Evolutionary conservation across 2,797 vertebrate genomes (phyloP).

Genomic region (Rhabdophis nuchalis): DNA sequence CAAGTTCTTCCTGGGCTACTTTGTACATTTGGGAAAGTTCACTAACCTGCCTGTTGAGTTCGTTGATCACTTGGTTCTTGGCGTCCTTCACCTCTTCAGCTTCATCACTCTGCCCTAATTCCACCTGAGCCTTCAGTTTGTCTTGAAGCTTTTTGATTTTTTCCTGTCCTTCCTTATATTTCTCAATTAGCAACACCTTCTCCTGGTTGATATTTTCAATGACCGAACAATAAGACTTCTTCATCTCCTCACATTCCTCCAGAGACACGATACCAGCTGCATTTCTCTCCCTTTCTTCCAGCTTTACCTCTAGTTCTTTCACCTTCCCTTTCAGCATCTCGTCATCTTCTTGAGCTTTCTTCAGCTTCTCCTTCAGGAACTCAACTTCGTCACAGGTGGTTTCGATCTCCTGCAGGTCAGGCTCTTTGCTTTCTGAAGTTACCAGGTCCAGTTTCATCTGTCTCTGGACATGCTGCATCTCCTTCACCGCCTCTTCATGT

Average conservation of each 20-base stretch:
- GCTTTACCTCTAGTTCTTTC: slow-evolving; percentile 76
- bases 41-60: slow-evolving; percentile 83
- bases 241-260: slow-evolving; percentile 77
- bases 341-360: slow-evolving; percentile 71
- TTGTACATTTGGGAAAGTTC: slow-evolving; percentile 89
- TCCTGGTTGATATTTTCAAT: slow-evolving; percentile 79
- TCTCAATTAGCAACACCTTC: slow-evolving; percentile 76
- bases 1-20: slow-evolving; percentile 86
- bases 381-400: slow-evolving; percentile 74
- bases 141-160: slow-evolving; percentile 89
- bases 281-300: slow-evolving; percentile 68
- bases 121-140: slow-evolving; percentile 77
- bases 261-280: slow-evolving; percentile 38
- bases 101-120: slow-evolving; percentile 79
- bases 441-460: slow-evolving; percentile 63
- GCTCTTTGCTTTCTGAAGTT: slow-evolving; percentile 53
- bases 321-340: slow-evolving; percentile 73
- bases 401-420: slow-evolving; percentile 57
- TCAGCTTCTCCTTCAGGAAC: slow-evolving; percentile 77
- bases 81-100: slow-evolving; percentile 81
- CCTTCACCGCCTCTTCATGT: slow-evolving; percentile 78
- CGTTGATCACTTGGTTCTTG: slow-evolving; percentile 76
- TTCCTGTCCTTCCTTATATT: slow-evolving; percentile 86
- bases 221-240: slow-evolving; percentile 71
- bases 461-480: slow-evolving; percentile 75